Conservation (phyloP, 1,140 invertebrate species). For the Sarcophaga peregrina region DNA sequence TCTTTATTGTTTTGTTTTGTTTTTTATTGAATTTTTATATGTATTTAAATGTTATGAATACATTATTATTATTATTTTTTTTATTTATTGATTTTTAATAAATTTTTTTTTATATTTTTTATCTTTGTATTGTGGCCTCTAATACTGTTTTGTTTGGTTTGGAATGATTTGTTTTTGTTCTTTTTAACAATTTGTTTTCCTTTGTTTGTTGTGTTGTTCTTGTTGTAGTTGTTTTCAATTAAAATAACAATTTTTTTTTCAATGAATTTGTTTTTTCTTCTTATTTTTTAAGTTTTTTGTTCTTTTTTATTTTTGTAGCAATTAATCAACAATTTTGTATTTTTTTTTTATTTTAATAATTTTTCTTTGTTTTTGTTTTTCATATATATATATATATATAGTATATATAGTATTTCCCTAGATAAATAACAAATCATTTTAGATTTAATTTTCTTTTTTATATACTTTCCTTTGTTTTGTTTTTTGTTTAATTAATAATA, state of each 20-base stretch:
- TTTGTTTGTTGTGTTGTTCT: background rate
- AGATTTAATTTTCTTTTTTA: background rate
- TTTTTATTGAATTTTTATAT: no score
- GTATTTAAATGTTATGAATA: no score
- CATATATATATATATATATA: no score
- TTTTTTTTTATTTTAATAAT: background rate
- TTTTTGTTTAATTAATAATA: background rate
- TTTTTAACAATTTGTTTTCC: conserved; percentile 17
- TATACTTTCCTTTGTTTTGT: no score
- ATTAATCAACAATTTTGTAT: background rate
- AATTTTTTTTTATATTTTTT: no score
- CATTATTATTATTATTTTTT: no score
- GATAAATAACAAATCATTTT: conserved; percentile 18
- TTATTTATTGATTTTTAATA: no score
- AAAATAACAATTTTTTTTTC: background rate
- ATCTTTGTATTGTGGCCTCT: background rate
- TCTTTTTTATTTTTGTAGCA: background rate
- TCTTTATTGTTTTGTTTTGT: no score
- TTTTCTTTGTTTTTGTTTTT: conserved; percentile 28
- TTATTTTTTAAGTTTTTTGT: background rate
- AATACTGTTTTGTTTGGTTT: background rate
- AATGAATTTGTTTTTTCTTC: no score
- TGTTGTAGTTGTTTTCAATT: background rate
- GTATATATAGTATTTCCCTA: background rate
- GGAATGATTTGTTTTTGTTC: background rate